Conservation (phyloP, 2,113 vertebrate species). For the Hyla sarda region DNA sequence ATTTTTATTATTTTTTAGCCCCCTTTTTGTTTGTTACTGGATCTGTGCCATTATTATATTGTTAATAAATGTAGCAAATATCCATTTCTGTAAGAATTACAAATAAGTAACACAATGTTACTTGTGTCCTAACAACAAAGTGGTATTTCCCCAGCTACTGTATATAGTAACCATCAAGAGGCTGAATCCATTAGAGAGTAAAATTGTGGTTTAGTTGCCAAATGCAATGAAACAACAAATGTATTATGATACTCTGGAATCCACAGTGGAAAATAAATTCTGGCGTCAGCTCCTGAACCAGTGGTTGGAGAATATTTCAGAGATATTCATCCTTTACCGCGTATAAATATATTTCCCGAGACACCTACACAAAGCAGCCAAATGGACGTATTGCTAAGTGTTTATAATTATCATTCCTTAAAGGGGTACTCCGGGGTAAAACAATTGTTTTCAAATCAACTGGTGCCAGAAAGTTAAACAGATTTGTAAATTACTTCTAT, state of each 20-base stretch:
- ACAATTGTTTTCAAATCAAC: too few species aligned
- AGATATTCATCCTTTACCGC: neutral
- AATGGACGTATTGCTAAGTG: neutral
- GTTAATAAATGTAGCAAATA: too few species aligned
- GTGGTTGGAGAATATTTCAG: conserved; percentile 23
- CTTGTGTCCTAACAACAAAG: neutral
- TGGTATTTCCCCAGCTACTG: conserved; percentile 17
- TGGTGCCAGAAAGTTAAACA: too few species aligned
- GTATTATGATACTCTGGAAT: conserved; percentile 9
- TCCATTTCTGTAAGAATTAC: too few species aligned
- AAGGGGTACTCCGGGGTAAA: neutral
- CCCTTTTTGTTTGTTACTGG: neutral
- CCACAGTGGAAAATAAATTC: conserved; percentile 31
- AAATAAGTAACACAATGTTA: too few species aligned
- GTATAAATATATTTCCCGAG: neutral
- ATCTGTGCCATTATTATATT: too few species aligned
- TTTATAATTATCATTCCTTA: neutral
- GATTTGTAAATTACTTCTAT: too few species aligned
- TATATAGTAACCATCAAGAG: conserved; percentile 14
- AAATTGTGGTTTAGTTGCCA: neutral
- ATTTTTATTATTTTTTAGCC: too few species aligned
- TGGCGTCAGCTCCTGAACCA: neutral
- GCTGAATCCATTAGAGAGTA: neutral
- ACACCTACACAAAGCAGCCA: neutral
- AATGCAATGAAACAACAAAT: conserved; percentile 16